phyloP scores from a whole-genome alignment of 1,140 invertebrate genomes.

The Zaprionus nigranus region DNA sequence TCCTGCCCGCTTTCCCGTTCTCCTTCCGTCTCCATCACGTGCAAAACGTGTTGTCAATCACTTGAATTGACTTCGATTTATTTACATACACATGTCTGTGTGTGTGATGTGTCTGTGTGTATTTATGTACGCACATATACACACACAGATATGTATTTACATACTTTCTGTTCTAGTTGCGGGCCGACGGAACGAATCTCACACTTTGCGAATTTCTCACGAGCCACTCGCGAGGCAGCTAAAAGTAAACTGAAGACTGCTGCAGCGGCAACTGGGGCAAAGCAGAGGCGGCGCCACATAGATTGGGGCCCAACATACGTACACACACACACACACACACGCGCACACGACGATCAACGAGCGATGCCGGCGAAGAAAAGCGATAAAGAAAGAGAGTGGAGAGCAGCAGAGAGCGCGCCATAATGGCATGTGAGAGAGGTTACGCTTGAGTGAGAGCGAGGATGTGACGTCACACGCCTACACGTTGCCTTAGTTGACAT shows the following conservation, averaged over 20 bases:
- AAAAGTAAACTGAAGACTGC: slow-evolving; percentile 50
- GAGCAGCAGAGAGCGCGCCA: slow-evolving; percentile 8
- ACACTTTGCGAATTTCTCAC: slow-evolving; percentile 31
- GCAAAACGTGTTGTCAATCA: slow-evolving; percentile 7
- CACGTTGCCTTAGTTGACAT: slow-evolving; percentile 4
- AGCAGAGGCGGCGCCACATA: slow-evolving; percentile 7
- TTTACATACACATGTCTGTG: slow-evolving; percentile 10
- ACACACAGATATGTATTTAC: slow-evolving; percentile 1
- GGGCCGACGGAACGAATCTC: slow-evolving; percentile 27
- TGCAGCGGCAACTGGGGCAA: slow-evolving; percentile 22
- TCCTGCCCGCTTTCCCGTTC: neutral
- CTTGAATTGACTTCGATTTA: slow-evolving; percentile 68
- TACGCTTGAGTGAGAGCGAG: slow-evolving; percentile 16
- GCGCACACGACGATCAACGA: slow-evolving; percentile 1
- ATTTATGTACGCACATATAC: neutral
- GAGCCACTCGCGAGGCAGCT: slow-evolving; percentile 41
- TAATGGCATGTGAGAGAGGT: neutral
- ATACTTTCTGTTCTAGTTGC: slow-evolving; percentile 44
- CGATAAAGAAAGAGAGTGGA: neutral
- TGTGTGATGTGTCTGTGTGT: neutral
- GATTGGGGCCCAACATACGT: slow-evolving; percentile 42
- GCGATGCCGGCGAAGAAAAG: slow-evolving; percentile 3
- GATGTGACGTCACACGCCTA: slow-evolving; percentile 13
- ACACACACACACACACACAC: slow-evolving; percentile 25
- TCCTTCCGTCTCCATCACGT: neutral